These are phyloP conservation scores for Cremastobaeus sp. DNA, from an alignment of 2,888 invertebrate genomes.

Conservation along the genomic window DNA sequence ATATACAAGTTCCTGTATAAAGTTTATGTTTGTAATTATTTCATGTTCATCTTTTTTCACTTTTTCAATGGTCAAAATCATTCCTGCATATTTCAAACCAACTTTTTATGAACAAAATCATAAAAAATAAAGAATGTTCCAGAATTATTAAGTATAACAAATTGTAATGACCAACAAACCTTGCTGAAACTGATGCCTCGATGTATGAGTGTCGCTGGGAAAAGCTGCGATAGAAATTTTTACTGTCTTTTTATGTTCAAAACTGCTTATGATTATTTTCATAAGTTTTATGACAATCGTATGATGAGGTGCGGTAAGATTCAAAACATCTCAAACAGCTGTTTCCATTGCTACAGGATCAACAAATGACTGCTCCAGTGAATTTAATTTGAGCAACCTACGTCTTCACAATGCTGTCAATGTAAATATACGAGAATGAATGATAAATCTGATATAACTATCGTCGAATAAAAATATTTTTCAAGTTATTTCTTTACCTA, in stretches of 20 bases:
- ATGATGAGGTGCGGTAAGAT: slow-evolving; percentile 90
- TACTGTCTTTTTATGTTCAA: slow-evolving; percentile 81
- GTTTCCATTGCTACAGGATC: slow-evolving; percentile 97
- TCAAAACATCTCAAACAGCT: slow-evolving; percentile 92
- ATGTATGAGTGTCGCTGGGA: slow-evolving; percentile 94
- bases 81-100: slow-evolving; percentile 94
- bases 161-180: too few species aligned
- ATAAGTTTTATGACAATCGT: slow-evolving; percentile 97
- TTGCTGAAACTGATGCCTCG: slow-evolving; percentile 92
- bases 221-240: slow-evolving; percentile 90
- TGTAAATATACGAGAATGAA: slow-evolving; percentile 86
- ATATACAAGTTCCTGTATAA: too few species aligned
- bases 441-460: too few species aligned
- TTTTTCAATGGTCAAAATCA: slow-evolving; percentile 85
- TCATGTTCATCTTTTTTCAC: slow-evolving; percentile 83
- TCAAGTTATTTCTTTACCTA: too few species aligned
- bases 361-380: slow-evolving; percentile 90
- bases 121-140: too few species aligned
- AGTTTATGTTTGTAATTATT: too few species aligned
- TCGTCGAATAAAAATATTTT: too few species aligned
- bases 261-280: slow-evolving; percentile 90
- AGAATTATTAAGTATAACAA: too few species aligned
- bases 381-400: too few species aligned
- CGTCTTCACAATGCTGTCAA: slow-evolving; percentile 94
- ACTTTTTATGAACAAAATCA: too few species aligned